Percentiles rank a stretch among this genome's conserved stretches.
Evolutionary conservation across 2,797 vertebrate species (phyloP).

Genomic region (Sebastes iracundus): DNA sequence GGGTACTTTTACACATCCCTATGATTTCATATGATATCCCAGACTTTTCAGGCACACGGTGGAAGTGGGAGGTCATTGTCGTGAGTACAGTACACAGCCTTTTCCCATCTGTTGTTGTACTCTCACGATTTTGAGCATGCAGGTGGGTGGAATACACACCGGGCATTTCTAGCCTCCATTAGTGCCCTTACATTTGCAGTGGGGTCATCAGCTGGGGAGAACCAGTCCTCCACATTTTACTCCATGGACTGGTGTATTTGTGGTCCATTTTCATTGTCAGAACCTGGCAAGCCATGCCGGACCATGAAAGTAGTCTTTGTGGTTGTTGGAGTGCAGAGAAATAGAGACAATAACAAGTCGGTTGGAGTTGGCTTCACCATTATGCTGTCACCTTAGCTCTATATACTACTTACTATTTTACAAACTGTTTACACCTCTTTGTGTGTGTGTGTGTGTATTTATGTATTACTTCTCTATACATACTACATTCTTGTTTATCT

Average conservation of each 20-base stretch:
- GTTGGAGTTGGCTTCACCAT: no score
- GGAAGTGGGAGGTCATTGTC: not conserved
- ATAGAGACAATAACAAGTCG: not conserved
- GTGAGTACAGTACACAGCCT: not conserved
- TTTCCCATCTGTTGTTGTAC: constrained; percentile 27
- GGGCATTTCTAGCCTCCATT: constrained; percentile 65
- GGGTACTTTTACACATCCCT: not conserved
- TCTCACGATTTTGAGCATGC: constrained; percentile 25
- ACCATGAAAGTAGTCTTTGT: not conserved
- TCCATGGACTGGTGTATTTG: constrained; percentile 1
- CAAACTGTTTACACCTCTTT: no score
- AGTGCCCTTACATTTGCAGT: constrained; percentile 66
- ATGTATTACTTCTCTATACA: no score
- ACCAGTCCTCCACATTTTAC: constrained; percentile 24
- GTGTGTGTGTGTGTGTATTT: no score
- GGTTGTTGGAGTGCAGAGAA: not conserved
- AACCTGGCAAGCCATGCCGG: not conserved
- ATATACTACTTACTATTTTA: no score
- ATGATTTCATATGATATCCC: constrained; percentile 5
- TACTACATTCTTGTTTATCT: no score
- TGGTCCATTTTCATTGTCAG: constrained; percentile 6
- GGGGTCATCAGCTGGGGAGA: constrained; percentile 62
- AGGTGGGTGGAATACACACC: constrained; percentile 44
- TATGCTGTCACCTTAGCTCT: no score
- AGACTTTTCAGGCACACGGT: not conserved